Evolutionary conservation across 2,113 vertebrate genomes (phyloP).

Genomic region (Aspidoscelis tigris): DNA sequence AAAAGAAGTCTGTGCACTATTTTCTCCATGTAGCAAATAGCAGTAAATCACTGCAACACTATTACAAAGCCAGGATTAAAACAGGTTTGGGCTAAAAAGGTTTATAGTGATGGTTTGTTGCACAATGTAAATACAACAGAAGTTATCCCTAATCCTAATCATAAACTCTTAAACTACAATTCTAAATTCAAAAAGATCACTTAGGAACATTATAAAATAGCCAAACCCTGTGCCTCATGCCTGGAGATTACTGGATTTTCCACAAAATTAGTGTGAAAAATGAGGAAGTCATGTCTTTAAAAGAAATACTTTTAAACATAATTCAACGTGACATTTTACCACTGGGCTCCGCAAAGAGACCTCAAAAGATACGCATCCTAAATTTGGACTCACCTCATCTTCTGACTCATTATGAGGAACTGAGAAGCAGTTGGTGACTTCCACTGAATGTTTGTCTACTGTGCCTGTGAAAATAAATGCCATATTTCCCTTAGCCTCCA

Average conservation of each 20-base stretch:
- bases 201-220: too few relatives aligned
- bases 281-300: background rate
- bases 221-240: too few relatives aligned
- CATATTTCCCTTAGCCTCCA: background rate
- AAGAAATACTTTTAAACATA: background rate
- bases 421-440: slow-evolving; percentile 98
- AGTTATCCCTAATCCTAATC: background rate
- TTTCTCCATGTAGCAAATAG: background rate
- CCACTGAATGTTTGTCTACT: slow-evolving; percentile 94
- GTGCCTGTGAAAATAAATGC: slow-evolving; percentile 79
- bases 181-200: background rate
- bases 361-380: background rate
- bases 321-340: background rate
- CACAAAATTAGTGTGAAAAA: background rate
- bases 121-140: background rate
- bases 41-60: background rate
- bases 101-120: background rate
- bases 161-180: too few relatives aligned
- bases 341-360: background rate
- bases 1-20: background rate
- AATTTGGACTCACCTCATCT: slow-evolving; percentile 86
- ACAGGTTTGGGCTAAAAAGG: background rate
- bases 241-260: background rate
- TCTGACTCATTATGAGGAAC: slow-evolving; percentile 99
- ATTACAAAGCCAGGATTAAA: background rate